These are phyloP conservation scores for Spheniscus humboldti DNA, from an alignment of 2,797 vertebrate species.

Conservation along the genomic window DNA sequence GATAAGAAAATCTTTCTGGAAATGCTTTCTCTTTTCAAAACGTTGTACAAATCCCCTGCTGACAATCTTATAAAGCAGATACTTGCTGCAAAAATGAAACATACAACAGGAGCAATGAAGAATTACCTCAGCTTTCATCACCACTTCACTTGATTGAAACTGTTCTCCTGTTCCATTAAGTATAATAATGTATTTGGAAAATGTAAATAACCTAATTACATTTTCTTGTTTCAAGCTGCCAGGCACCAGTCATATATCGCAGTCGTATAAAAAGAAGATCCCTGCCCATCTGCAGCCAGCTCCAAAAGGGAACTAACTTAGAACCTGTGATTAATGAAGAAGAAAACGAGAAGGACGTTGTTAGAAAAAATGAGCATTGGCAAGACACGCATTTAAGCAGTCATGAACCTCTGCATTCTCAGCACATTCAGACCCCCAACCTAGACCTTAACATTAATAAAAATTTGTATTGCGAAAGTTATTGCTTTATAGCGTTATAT, in stretches of 20 bases:
- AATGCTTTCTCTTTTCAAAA: slow-evolving; percentile 11
- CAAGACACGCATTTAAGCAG: not conserved
- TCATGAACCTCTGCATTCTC: not conserved
- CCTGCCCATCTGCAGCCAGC: slow-evolving; percentile 97
- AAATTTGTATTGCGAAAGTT: not conserved
- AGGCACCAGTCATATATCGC: slow-evolving; percentile 93
- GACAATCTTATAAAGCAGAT: not conserved
- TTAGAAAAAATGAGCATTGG: not conserved
- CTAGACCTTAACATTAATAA: not conserved
- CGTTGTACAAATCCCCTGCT: not conserved
- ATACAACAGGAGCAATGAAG: slow-evolving; percentile 12
- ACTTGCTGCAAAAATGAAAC: slow-evolving; percentile 33
- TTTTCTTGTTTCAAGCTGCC: slow-evolving; percentile 85
- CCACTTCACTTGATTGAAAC: slow-evolving; percentile 65
- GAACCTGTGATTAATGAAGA: slow-evolving; percentile 81
- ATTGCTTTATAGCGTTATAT: not conserved
- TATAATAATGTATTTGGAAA: slow-evolving; percentile 49
- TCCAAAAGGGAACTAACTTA: slow-evolving; percentile 97
- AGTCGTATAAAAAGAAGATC: slow-evolving; percentile 94
- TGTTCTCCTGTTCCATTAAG: slow-evolving; percentile 37
- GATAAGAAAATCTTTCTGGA: not conserved
- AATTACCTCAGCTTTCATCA: slow-evolving; percentile 64
- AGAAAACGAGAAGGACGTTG: not conserved
- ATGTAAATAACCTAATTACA: slow-evolving; percentile 72
- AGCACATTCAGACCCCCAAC: not conserved